phyloP scores from a whole-genome alignment of 2,797 vertebrate genomes.

The Pantherophis alleghaniensis region DNA sequence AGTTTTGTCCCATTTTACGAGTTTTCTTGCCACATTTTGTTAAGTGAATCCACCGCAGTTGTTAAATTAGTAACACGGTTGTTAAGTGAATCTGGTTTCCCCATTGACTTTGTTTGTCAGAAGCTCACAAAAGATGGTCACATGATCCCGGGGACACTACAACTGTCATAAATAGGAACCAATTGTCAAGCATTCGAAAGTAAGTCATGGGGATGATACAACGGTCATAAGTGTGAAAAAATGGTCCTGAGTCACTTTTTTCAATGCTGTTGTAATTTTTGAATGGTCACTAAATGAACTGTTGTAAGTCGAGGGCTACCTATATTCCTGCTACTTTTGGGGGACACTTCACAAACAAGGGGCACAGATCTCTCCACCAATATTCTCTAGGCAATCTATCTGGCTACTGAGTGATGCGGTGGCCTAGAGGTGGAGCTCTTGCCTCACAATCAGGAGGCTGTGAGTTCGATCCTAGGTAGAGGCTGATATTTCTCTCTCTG shows the following conservation, averaged over 20 bases:
- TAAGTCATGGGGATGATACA: not conserved
- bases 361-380: not conserved
- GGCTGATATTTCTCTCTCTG: too few relatives aligned
- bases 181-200: not conserved
- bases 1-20: not conserved
- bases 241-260: not conserved
- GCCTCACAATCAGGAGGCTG: too few relatives aligned
- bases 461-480: too few relatives aligned
- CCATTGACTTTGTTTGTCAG: not conserved
- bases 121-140: not conserved
- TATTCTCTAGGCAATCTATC: not conserved
- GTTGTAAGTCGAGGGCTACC: not conserved
- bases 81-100: not conserved
- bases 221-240: not conserved
- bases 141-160: not conserved
- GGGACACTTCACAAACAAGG: not conserved
- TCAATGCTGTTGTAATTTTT: not conserved
- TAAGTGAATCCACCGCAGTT: not conserved
- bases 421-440: too few relatives aligned
- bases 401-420: conserved; percentile 43
- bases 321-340: not conserved
- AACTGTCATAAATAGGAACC: not conserved
- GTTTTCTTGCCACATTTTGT: not conserved
- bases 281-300: not conserved
- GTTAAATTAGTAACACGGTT: not conserved